These are phyloP conservation scores for Poecilia picta DNA, from an alignment of 2,797 vertebrate species.

Conservation along the genomic window DNA sequence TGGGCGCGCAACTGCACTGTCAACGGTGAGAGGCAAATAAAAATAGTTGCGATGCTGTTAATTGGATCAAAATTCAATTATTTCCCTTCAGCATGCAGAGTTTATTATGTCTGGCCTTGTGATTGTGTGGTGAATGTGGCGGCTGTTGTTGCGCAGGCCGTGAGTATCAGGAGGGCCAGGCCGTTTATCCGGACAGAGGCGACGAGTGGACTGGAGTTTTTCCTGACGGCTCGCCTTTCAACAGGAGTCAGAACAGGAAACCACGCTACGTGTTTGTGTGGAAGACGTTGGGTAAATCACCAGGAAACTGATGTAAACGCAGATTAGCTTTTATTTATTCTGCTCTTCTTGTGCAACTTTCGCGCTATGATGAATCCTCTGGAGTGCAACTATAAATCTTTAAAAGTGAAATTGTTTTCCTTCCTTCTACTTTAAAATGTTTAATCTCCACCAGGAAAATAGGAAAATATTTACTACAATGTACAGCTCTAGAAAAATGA, in stretches of 20 bases:
- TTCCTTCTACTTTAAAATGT: neutral
- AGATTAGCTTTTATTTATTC: neutral
- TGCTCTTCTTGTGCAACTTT: neutral
- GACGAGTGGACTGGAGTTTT: slow-evolving; percentile 76
- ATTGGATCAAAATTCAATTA: neutral
- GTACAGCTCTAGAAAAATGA: too few relatives aligned
- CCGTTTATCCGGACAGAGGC: slow-evolving; percentile 83
- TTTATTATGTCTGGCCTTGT: neutral
- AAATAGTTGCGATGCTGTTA: neutral
- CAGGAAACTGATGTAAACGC: neutral
- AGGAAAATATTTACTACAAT: neutral
- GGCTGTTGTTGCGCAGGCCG: slow-evolving; percentile 74
- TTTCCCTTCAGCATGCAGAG: neutral
- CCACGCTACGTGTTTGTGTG: slow-evolving; percentile 90
- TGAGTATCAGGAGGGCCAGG: slow-evolving; percentile 78
- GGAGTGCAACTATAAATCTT: neutral
- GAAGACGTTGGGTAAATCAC: slow-evolving; percentile 89
- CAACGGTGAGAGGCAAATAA: slow-evolving; percentile 52
- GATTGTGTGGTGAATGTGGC: neutral
- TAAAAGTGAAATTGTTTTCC: neutral
- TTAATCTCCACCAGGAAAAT: neutral
- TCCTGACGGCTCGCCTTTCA: slow-evolving; percentile 85
- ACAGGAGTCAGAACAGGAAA: slow-evolving; percentile 63
- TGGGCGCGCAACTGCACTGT: slow-evolving; percentile 86
- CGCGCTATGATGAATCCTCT: neutral